A percentile compares a stretch with the other conserved stretches of the same genome.
Conservation (phyloP, 2,888 invertebrate genomes). For the Epinotia nisella region DNA sequence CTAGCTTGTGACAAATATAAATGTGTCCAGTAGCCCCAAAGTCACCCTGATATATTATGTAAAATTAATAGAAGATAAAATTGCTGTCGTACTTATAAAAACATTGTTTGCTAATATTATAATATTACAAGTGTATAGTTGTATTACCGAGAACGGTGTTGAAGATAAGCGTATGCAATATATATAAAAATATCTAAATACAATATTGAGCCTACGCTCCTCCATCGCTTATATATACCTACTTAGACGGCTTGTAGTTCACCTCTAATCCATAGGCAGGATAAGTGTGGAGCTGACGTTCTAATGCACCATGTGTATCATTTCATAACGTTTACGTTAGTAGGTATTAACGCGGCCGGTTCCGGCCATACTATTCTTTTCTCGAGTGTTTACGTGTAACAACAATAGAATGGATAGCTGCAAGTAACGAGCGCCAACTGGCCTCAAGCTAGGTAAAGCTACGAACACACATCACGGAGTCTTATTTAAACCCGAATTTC, state of each 20-base stretch:
- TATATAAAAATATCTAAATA: background rate
- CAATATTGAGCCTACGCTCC: background rate
- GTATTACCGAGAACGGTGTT: no score
- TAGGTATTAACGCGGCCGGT: conserved; percentile 63
- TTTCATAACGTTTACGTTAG: conserved; percentile 45
- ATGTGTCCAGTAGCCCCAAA: no score
- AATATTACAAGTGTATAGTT: no score
- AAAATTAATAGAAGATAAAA: no score
- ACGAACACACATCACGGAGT: background rate
- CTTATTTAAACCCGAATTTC: background rate
- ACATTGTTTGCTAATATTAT: no score
- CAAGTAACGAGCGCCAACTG: conserved; percentile 71
- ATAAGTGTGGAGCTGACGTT: conserved; percentile 7
- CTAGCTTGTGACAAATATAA: no score
- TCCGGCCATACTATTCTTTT: conserved; percentile 75
- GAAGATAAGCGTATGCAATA: no score
- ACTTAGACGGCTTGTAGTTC: background rate
- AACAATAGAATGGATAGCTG: conserved; percentile 63
- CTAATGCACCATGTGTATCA: conserved; percentile 43
- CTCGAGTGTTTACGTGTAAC: conserved; percentile 68
- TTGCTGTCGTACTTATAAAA: no score
- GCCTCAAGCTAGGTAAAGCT: conserved; percentile 42
- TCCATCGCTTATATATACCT: background rate
- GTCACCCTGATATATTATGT: no score
- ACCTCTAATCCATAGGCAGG: background rate